Conservation (phyloP, 2,888 invertebrate species). For the Oscheius sp. region DNA sequence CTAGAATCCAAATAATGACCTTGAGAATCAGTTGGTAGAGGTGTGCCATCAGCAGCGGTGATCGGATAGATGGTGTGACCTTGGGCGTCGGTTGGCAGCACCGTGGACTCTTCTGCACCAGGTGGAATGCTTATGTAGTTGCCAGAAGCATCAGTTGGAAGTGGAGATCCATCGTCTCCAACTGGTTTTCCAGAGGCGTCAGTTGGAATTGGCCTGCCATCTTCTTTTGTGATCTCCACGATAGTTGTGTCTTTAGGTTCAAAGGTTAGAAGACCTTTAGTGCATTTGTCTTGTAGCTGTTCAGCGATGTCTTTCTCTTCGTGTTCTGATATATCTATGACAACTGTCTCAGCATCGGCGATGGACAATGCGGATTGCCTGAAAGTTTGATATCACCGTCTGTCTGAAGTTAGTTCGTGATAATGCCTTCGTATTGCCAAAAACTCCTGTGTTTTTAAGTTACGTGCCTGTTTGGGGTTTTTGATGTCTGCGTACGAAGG, state of each 20-base stretch:
- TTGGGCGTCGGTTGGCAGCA: slow-evolving; percentile 46
- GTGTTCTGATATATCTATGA: slow-evolving; percentile 43
- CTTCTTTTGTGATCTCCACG: slow-evolving; percentile 36
- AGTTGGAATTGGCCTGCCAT: slow-evolving; percentile 46
- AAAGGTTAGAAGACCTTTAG: too few relatives aligned
- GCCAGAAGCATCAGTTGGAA: slow-evolving; percentile 49
- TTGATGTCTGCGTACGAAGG: too few relatives aligned
- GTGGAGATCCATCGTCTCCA: slow-evolving; percentile 38
- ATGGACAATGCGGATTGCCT: slow-evolving; percentile 30
- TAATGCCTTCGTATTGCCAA: too few relatives aligned
- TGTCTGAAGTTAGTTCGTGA: too few relatives aligned
- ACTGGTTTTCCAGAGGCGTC: slow-evolving; percentile 40
- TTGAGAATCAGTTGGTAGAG: slow-evolving; percentile 42
- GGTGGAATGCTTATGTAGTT: slow-evolving; percentile 34
- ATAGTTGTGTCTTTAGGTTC: too few relatives aligned
- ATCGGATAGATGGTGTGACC: slow-evolving; percentile 37
- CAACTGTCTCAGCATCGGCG: slow-evolving; percentile 11
- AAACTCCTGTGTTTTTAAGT: too few relatives aligned
- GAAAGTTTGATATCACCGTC: slow-evolving; percentile 14
- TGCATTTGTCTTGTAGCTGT: slow-evolving; percentile 30
- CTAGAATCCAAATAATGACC: slow-evolving; percentile 38
- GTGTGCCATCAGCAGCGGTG: slow-evolving; percentile 48
- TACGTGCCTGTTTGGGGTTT: too few relatives aligned
- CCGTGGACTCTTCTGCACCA: neutral
- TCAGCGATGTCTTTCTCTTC: slow-evolving; percentile 44